Percentiles rank a stretch among this genome's conserved stretches.
Conservation (phyloP, 2,888 invertebrate genomes). For the Drosophila kuntzei region DNA sequence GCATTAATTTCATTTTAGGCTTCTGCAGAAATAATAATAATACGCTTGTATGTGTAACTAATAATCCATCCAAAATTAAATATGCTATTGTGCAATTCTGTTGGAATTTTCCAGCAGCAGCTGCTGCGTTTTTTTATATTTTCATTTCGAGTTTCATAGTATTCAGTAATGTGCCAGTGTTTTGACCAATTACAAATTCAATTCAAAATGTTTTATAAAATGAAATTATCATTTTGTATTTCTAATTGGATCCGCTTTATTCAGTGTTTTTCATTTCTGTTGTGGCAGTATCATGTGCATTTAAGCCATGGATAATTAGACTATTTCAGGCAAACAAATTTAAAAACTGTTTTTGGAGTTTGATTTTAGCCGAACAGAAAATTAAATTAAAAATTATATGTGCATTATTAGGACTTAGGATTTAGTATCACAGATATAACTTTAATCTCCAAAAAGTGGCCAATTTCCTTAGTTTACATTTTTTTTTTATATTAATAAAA, state of each 20-base stretch:
- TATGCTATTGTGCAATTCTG: constrained; percentile 10
- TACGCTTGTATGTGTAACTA: constrained; percentile 6
- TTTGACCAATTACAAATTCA: constrained; percentile 71
- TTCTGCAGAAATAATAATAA: constrained; percentile 21
- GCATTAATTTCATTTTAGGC: constrained; percentile 8
- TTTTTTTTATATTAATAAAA: too few species aligned
- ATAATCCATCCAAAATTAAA: constrained; percentile 11
- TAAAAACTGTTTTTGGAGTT: background rate
- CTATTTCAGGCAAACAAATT: constrained; percentile 28
- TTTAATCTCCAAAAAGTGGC: too few species aligned
- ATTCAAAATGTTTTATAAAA: constrained; percentile 68
- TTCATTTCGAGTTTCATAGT: constrained; percentile 19
- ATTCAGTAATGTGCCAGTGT: constrained; percentile 55
- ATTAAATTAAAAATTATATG: too few species aligned
- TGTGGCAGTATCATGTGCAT: constrained; percentile 20
- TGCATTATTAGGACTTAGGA: too few species aligned
- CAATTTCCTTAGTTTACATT: too few species aligned
- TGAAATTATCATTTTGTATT: constrained; percentile 67
- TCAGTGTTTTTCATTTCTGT: constrained; percentile 1
- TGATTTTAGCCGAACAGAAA: too few species aligned
- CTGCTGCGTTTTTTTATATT: constrained; percentile 17
- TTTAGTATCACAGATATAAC: too few species aligned
- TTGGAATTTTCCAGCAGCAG: constrained; percentile 9
- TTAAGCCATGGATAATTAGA: constrained; percentile 54
- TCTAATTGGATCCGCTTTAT: constrained; percentile 54